These are phyloP conservation scores for Anastrepha ludens DNA, from an alignment of 1,140 invertebrate genomes.

Conservation along the genomic window DNA sequence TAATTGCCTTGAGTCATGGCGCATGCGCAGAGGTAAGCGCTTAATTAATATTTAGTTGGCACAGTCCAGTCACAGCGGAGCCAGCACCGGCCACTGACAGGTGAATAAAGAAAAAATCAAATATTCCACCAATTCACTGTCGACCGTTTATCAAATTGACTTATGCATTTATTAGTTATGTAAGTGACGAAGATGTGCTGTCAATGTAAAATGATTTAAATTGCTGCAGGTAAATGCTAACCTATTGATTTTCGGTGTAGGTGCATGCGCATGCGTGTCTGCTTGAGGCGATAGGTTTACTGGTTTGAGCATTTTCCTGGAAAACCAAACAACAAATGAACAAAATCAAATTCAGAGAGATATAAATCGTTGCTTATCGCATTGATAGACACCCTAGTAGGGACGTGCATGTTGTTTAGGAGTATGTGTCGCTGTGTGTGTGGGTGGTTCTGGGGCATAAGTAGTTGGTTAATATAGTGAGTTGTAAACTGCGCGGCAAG, in stretches of 20 bases:
- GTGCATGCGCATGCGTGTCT: slow-evolving; percentile 22
- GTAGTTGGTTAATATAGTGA: neutral
- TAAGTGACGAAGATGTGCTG: slow-evolving; percentile 10
- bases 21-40: neutral
- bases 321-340: neutral
- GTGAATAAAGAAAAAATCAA: slow-evolving; percentile 22
- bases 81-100: neutral
- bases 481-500: neutral
- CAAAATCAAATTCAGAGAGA: neutral
- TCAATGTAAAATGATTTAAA: slow-evolving; percentile 41
- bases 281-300: neutral
- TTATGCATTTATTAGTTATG: slow-evolving; percentile 36
- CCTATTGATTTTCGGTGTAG: neutral
- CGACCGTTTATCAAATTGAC: slow-evolving; percentile 15
- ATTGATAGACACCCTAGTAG: neutral
- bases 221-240: neutral
- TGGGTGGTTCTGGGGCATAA: slow-evolving; percentile 25
- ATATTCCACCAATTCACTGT: slow-evolving; percentile 19
- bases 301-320: neutral
- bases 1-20: slow-evolving; percentile 20
- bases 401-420: neutral
- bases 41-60: slow-evolving; percentile 40
- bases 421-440: neutral
- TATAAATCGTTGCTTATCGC: slow-evolving; percentile 6
- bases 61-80: slow-evolving; percentile 29